Conservation (phyloP, 2,888 invertebrate species). For the Ochropleura leucogaster region DNA sequence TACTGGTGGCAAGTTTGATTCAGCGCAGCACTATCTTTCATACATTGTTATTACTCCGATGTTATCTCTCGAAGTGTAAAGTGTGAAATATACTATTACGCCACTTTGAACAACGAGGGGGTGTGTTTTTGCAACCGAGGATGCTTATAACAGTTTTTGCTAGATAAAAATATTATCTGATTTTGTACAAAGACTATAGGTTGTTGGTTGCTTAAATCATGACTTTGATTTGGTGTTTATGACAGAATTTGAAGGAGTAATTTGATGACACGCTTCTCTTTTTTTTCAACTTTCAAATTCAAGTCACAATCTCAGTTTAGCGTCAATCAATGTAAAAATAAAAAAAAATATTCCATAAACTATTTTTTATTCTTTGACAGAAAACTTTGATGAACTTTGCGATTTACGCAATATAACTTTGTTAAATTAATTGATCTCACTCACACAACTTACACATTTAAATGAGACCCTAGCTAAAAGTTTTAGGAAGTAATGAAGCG, state of each 20-base stretch:
- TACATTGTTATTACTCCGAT: constrained; percentile 58
- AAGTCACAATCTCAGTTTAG: not conserved
- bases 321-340: not conserved
- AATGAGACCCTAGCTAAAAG: too few relatives aligned
- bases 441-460: too few relatives aligned
- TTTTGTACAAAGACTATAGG: not conserved
- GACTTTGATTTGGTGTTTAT: not conserved
- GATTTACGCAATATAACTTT: too few relatives aligned
- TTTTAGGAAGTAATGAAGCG: too few relatives aligned
- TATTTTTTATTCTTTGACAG: too few relatives aligned
- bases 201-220: constrained; percentile 7
- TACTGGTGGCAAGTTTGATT: constrained; percentile 19
- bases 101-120: constrained; percentile 27
- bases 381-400: too few relatives aligned
- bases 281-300: not conserved
- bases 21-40: constrained; percentile 15
- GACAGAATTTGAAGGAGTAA: not conserved
- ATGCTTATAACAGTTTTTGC: constrained; percentile 37
- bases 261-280: not conserved
- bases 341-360: too few relatives aligned
- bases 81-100: constrained; percentile 57
- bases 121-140: constrained; percentile 43
- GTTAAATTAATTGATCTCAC: too few relatives aligned
- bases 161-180: constrained; percentile 38
- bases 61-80: constrained; percentile 37